Conservation (phyloP, 1,140 invertebrate species). For the Papilio machaon region DNA sequence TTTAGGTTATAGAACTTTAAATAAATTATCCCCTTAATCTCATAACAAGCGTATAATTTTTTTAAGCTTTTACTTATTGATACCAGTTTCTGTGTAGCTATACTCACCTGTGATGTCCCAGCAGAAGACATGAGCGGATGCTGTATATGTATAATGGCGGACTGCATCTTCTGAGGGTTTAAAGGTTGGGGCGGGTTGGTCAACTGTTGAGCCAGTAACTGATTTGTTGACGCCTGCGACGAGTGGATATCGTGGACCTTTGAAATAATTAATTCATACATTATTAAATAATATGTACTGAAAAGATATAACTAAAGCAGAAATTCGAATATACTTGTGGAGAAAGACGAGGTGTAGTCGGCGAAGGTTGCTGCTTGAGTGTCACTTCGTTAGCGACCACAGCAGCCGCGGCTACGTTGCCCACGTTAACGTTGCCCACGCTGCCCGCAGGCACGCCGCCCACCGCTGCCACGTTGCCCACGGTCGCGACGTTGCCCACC, state of each 20-base stretch:
- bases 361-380: conserved; percentile 68
- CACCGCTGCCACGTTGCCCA: conserved; percentile 47
- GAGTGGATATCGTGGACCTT: conserved; percentile 58
- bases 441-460: conserved; percentile 49
- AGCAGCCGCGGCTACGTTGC: conserved; percentile 53
- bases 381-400: conserved; percentile 56
- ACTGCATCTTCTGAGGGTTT: conserved; percentile 81
- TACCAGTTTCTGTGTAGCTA: not conserved
- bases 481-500: conserved; percentile 57
- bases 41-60: too few relatives aligned
- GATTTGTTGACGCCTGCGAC: conserved; percentile 77
- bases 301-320: not conserved
- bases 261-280: not conserved
- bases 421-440: conserved; percentile 51
- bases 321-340: conserved; percentile 57
- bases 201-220: conserved; percentile 77
- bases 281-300: not conserved
- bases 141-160: conserved; percentile 79
- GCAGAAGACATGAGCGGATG: conserved; percentile 77
- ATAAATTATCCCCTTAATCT: too few relatives aligned
- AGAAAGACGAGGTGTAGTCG: conserved; percentile 65
- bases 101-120: conserved; percentile 67
- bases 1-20: too few relatives aligned
- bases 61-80: not conserved
- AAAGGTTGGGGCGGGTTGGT: conserved; percentile 78